Percentiles rank a stretch among this genome's conserved stretches.
phyloP scores from a whole-genome alignment of 2,113 vertebrate species.

The Thunnus thynnus region DNA sequence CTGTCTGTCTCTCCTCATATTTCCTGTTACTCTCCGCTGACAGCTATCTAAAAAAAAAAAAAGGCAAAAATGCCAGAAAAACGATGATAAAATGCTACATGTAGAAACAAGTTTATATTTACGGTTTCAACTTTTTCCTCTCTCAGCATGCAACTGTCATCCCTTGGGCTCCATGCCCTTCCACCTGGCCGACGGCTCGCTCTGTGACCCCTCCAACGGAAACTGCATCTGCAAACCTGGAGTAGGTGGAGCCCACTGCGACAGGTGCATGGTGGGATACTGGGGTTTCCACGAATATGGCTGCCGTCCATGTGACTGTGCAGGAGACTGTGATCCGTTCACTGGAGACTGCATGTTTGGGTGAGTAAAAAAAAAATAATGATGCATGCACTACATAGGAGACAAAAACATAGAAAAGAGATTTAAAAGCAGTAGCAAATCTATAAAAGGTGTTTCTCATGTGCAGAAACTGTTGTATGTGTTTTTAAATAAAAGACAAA shows the following conservation, averaged over 20 bases:
- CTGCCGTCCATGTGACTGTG: conserved; percentile 94
- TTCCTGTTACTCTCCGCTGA: too few relatives aligned
- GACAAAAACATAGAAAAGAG: too few relatives aligned
- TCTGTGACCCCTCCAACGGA: conserved; percentile 91
- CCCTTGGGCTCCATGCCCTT: conserved; percentile 89
- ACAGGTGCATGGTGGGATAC: conserved; percentile 95
- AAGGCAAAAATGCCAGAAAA: too few relatives aligned
- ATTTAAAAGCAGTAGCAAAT: too few relatives aligned
- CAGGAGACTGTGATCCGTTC: conserved; percentile 91
- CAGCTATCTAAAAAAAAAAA: too few relatives aligned
- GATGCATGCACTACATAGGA: too few relatives aligned
- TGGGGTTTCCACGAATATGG: conserved; percentile 95
- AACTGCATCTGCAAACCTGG: conserved; percentile 96
- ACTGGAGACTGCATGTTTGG: conserved; percentile 91
- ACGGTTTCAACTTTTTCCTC: background rate
- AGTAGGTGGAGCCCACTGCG: conserved; percentile 90
- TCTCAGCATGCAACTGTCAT: conserved; percentile 92
- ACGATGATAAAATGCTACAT: background rate
- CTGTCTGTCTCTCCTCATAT: too few relatives aligned
- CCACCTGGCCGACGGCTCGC: conserved; percentile 77
- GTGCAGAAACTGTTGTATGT: too few relatives aligned
- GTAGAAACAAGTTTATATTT: background rate
- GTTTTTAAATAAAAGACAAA: too few relatives aligned
- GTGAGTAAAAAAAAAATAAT: conserved; percentile 77
- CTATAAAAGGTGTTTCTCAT: too few relatives aligned